These are phyloP conservation scores for Drosophila mayri DNA, from an alignment of 1,140 invertebrate species.

Conservation along the genomic window DNA sequence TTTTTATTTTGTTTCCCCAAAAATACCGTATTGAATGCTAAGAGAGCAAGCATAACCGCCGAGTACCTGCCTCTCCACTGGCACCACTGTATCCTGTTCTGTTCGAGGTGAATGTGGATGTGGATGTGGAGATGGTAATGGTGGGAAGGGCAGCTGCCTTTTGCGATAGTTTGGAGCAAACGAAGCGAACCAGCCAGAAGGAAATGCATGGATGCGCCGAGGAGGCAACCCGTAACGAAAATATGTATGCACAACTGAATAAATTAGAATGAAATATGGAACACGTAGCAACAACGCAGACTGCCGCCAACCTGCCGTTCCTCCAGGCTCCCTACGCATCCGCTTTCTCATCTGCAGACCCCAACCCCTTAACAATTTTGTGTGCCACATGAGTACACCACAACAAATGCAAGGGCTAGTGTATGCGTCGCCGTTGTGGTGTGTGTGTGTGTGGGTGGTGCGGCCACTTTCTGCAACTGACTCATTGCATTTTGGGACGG, in stretches of 20 bases:
- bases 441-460: slow-evolving; percentile 5
- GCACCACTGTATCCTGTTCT: slow-evolving; percentile 20
- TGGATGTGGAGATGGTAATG: slow-evolving; percentile 6
- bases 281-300: slow-evolving; percentile 71
- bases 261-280: slow-evolving; percentile 84
- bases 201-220: slow-evolving; percentile 81
- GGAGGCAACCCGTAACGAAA: slow-evolving; percentile 80
- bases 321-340: slow-evolving; percentile 11
- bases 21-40: slow-evolving; percentile 7
- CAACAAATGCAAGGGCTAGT: slow-evolving; percentile 60
- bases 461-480: slow-evolving; percentile 74
- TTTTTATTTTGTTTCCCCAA: neutral
- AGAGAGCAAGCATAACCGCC: neutral
- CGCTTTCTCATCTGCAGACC: slow-evolving; percentile 7
- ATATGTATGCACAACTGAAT: slow-evolving; percentile 83
- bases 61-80: neutral
- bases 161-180: slow-evolving; percentile 80
- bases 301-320: slow-evolving; percentile 15
- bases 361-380: slow-evolving; percentile 18
- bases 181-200: slow-evolving; percentile 80
- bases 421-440: slow-evolving; percentile 15
- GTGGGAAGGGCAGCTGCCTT: slow-evolving; percentile 45
- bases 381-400: slow-evolving; percentile 65
- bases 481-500: slow-evolving; percentile 60
- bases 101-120: slow-evolving; percentile 3